Conservation (phyloP, 2,113 vertebrate genomes). For the Gambusia affinis region DNA sequence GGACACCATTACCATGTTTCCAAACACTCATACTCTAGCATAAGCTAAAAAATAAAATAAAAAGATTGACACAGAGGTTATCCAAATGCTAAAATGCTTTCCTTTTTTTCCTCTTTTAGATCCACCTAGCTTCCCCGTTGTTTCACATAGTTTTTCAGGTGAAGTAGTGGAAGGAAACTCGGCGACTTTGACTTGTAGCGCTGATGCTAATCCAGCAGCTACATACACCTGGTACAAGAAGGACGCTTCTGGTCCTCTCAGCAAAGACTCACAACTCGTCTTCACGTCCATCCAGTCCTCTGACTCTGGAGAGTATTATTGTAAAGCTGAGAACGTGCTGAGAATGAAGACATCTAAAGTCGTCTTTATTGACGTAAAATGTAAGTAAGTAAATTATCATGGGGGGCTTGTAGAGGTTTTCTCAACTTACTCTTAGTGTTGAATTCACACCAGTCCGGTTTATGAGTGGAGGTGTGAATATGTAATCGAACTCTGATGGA, state of each 20-base stretch:
- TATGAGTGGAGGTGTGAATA: too few species aligned
- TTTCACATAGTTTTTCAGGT: too few species aligned
- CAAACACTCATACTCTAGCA: too few species aligned
- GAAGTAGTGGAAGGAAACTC: too few species aligned
- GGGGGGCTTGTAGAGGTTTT: background rate
- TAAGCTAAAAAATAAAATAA: too few species aligned
- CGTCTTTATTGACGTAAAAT: slow-evolving; percentile 4
- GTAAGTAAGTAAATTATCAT: slow-evolving; percentile 1
- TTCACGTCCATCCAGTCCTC: fast-evolving
- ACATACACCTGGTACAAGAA: background rate
- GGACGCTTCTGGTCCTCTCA: background rate
- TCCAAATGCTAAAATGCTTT: background rate
- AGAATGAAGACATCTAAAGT: background rate
- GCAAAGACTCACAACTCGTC: background rate
- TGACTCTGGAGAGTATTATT: slow-evolving; percentile 23
- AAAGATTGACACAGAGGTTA: background rate
- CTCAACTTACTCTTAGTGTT: too few species aligned
- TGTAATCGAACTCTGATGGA: too few species aligned
- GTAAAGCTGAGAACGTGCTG: background rate
- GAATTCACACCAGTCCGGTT: too few species aligned
- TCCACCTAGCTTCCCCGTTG: too few species aligned
- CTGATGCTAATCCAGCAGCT: slow-evolving; percentile 8
- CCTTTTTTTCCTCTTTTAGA: background rate
- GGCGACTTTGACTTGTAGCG: too few species aligned
- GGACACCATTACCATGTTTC: too few species aligned